These are phyloP conservation scores for Phyllostomus hastatus DNA, from an alignment of 2,113 vertebrate species.

Conservation along the genomic window DNA sequence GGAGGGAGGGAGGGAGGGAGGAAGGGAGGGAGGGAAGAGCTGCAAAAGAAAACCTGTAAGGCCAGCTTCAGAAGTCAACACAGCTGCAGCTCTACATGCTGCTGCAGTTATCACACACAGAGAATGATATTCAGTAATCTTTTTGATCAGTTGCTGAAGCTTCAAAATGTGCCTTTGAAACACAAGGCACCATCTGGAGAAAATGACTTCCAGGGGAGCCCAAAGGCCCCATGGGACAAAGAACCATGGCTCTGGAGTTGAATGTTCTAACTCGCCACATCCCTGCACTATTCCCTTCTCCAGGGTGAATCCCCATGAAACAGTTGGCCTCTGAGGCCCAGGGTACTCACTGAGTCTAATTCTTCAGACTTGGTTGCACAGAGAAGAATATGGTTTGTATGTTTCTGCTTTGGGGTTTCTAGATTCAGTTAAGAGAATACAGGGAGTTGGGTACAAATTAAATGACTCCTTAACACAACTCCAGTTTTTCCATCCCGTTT, in stretches of 20 bases:
- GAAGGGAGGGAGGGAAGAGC: neutral
- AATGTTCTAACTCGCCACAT: neutral
- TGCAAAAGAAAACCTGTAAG: neutral
- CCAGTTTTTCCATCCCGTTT: neutral
- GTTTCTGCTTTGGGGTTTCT: constrained; percentile 22
- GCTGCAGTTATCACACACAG: constrained; percentile 27
- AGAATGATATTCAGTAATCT: constrained; percentile 44
- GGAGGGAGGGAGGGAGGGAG: neutral
- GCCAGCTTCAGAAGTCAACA: neutral
- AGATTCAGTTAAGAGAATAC: constrained; percentile 14
- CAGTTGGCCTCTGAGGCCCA: neutral
- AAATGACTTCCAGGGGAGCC: constrained; percentile 62
- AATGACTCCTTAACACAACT: neutral
- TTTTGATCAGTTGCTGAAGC: constrained; percentile 62
- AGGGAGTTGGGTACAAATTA: neutral
- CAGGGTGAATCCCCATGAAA: neutral
- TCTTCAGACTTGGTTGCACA: neutral
- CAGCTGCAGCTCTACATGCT: neutral
- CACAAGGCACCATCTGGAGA: constrained; percentile 59
- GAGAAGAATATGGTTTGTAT: neutral
- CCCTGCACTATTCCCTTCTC: neutral
- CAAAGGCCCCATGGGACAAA: constrained; percentile 44
- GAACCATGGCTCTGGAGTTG: neutral
- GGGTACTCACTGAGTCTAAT: neutral
- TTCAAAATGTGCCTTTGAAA: constrained; percentile 64